Conservation (phyloP, 2,797 vertebrate species). For the Sparidentex hasta region DNA sequence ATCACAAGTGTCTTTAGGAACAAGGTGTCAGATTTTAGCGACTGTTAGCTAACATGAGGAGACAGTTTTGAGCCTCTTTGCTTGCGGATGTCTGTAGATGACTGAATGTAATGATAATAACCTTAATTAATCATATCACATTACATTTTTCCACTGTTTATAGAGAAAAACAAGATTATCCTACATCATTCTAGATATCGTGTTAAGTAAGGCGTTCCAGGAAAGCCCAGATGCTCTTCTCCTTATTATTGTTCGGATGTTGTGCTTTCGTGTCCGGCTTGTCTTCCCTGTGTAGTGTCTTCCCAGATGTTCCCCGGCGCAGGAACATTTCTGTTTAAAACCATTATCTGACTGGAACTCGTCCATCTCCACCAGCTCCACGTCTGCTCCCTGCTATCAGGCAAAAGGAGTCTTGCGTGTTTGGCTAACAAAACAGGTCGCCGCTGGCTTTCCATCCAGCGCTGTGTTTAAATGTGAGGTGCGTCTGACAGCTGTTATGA, state of each 20-base stretch:
- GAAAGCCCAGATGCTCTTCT: conserved; percentile 32
- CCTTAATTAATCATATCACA: conserved; percentile 26
- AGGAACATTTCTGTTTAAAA: conserved; percentile 73
- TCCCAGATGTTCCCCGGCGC: conserved; percentile 15
- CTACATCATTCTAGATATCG: not conserved
- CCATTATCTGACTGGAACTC: conserved; percentile 71
- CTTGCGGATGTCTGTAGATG: not conserved
- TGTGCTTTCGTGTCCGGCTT: conserved; percentile 62
- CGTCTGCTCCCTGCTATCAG: conserved; percentile 52
- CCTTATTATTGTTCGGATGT: conserved; percentile 45
- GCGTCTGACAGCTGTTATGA: conserved; percentile 66
- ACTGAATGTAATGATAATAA: not conserved
- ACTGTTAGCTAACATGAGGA: not conserved
- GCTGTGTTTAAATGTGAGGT: conserved; percentile 61
- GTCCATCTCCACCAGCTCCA: conserved; percentile 59
- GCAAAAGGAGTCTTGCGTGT: conserved; percentile 46
- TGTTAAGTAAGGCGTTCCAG: not conserved
- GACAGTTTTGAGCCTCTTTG: not conserved
- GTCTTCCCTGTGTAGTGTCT: conserved; percentile 73
- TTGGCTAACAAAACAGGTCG: conserved; percentile 51
- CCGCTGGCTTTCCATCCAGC: conserved; percentile 38
- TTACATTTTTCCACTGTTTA: conserved; percentile 17
- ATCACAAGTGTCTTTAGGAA: no score
- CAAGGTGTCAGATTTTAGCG: not conserved
- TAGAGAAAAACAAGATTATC: conserved; percentile 26